Conservation (phyloP, 2,797 vertebrate genomes). For the Capromys pilorides region DNA sequence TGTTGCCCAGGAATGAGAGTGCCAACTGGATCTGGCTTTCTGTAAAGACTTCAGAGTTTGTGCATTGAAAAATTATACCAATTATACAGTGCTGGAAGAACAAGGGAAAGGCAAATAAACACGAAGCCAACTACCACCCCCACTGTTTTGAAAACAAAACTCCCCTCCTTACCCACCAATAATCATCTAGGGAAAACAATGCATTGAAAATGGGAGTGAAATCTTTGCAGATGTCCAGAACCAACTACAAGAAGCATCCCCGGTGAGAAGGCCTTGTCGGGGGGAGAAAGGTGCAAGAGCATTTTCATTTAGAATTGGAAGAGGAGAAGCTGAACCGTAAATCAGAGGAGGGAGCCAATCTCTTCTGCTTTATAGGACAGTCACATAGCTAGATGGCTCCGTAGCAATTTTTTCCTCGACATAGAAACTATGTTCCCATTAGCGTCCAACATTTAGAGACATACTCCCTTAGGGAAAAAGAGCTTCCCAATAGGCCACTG, state of each 20-base stretch:
- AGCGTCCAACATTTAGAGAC: constrained; percentile 9
- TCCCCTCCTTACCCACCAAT: background rate
- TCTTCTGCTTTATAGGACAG: background rate
- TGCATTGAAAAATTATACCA: constrained; percentile 44
- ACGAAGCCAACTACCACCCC: background rate
- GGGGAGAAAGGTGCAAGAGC: background rate
- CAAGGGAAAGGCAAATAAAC: constrained; percentile 48
- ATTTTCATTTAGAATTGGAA: background rate
- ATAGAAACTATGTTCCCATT: background rate
- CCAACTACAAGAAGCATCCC: background rate
- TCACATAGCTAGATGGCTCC: background rate
- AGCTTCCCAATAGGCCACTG: background rate
- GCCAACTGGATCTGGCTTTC: constrained; percentile 16
- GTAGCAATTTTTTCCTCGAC: background rate
- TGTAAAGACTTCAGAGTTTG: constrained; percentile 29
- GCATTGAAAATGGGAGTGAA: background rate
- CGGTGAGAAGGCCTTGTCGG: background rate
- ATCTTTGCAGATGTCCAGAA: background rate
- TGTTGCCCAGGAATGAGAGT: background rate
- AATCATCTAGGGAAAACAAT: background rate
- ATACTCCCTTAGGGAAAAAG: background rate
- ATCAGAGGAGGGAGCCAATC: background rate
- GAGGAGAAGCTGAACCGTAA: background rate
- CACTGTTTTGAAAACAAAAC: constrained; percentile 26
- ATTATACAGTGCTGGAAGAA: constrained; percentile 18